phyloP scores from a whole-genome alignment of 2,113 vertebrate species.

The Gila orcuttii region DNA sequence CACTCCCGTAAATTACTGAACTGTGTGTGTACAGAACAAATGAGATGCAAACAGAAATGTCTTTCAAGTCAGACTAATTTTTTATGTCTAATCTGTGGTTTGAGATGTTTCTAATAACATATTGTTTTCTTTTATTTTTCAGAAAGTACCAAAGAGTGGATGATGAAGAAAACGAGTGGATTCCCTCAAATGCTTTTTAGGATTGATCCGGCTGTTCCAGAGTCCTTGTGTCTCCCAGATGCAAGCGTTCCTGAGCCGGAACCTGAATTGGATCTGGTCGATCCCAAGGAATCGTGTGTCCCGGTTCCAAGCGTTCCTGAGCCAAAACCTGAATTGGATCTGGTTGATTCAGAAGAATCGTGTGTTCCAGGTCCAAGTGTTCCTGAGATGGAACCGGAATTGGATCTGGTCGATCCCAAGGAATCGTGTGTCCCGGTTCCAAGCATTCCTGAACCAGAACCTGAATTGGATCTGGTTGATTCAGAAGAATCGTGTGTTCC shows the following conservation, averaged over 20 bases:
- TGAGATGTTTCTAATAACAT: no score
- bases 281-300: not conserved
- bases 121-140: no score
- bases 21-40: no score
- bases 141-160: no score
- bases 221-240: no score
- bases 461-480: not conserved
- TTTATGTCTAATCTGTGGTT: not conserved
- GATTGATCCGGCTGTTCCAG: no score
- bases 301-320: not conserved
- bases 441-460: not conserved
- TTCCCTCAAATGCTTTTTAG: no score
- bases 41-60: not conserved
- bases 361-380: not conserved
- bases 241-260: not conserved
- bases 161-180: no score
- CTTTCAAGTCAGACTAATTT: not conserved
- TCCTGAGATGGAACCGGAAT: not conserved
- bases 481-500: not conserved
- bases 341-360: not conserved
- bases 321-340: not conserved
- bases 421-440: not conserved
- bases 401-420: not conserved
- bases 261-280: not conserved
- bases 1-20: no score